Evolutionary conservation across 2,797 vertebrate species (phyloP), one percentile per base, ranked within the genome.

Genomic region (Sandelia bainsii): DNA sequence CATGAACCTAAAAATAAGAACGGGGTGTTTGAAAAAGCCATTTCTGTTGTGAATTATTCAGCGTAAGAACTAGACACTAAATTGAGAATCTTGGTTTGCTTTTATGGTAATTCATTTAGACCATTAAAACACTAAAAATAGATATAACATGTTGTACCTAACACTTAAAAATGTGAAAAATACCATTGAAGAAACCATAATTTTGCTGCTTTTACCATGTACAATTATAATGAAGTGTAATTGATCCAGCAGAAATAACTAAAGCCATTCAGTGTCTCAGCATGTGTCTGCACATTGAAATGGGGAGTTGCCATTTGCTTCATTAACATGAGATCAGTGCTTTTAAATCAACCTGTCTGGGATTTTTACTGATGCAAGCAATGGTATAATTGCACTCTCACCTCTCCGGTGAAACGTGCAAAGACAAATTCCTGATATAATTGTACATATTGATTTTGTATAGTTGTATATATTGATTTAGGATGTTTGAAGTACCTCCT

Each of bases 281-380:
- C 57, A 64, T 56, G 50, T 72, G 61, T 77, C 72, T 69, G 72
- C 62, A 52, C 56, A 81, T 56, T 64, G 58, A 76, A 75, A 52
- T 48, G 53, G 58, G 22, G 53, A 56, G 53, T 32, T 37, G 74
- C 23, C 54, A 60, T 73, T 77, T 45, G 25, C 67, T 69, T 89
- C 77, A 90, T 92, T 87, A 85, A 54, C 84, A 72, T 67, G 23
- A 80, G 78, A 91, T 93, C 89, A 86, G 85, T 91, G 71, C 27
- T 75, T 89, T 82, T 84, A 85, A 86, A 89, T 89, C 82, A 86
- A 74, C 73, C 60, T 77, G 61, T 74, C 82, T 79, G 51, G 32
- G 50, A 51, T 46, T 62, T 85, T 79, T 67, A 77, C 62, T 72
- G 52, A 69, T 53, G 72, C 73, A 65, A 53, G 59, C 75, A 58